A percentile compares a stretch with the other conserved stretches of the same genome.
phyloP scores from a whole-genome alignment of 2,888 invertebrate genomes.

The Stenodera caucasica region DNA sequence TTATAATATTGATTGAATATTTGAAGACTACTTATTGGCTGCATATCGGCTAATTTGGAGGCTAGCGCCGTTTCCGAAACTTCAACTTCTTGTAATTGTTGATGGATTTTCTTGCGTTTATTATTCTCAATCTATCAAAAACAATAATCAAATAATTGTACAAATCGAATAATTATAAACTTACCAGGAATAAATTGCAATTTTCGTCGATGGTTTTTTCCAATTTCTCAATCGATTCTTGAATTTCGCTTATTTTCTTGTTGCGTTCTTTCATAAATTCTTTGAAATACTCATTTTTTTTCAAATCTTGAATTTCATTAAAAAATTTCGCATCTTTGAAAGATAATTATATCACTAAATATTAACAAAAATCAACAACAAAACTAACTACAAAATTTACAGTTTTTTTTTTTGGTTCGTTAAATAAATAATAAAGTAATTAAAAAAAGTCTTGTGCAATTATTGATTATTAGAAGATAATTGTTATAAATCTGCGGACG shows the following conservation, averaged over 20 bases:
- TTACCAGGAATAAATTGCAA: neutral
- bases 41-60: too few relatives aligned
- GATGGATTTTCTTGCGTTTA: conserved; percentile 1
- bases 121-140: neutral
- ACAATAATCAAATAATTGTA: neutral
- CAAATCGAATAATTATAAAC: neutral
- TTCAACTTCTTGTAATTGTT: neutral
- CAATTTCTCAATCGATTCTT: neutral
- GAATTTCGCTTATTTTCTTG: neutral
- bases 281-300: neutral
- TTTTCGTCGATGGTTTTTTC: neutral
- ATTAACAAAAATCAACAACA: neutral
- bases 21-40: too few relatives aligned
- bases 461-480: too few relatives aligned
- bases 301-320: neutral
- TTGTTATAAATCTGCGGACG: conserved; percentile 19
- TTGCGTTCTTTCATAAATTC: neutral
- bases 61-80: too few relatives aligned
- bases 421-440: too few relatives aligned
- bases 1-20: too few relatives aligned
- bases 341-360: conserved; percentile 5
- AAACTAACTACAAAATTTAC: neutral
- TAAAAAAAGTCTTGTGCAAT: neutral
- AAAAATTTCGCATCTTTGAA: neutral
- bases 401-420: too few relatives aligned